Percentiles rank a stretch among this genome's conserved stretches.
phyloP scores from a whole-genome alignment of 2,888 invertebrate species.

The Meloe dianella region DNA sequence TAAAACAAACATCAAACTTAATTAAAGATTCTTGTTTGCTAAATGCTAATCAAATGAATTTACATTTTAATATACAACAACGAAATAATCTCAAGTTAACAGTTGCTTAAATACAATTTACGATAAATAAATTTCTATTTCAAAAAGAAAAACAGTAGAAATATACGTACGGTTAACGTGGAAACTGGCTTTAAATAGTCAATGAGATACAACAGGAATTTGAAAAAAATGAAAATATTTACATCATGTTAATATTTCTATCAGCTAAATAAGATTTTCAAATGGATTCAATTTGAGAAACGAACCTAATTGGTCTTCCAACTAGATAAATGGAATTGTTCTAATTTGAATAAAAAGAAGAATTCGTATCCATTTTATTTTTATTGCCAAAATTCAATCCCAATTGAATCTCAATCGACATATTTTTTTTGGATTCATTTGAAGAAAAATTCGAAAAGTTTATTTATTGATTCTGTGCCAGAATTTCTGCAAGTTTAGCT shows the following conservation, averaged over 20 bases:
- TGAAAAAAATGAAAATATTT: not conserved
- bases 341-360: not conserved
- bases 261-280: not conserved
- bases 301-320: not conserved
- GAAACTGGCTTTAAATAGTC: not conserved
- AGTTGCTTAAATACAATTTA: constrained; percentile 30
- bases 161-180: not conserved
- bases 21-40: not conserved
- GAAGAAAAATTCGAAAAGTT: not conserved
- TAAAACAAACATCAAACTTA: too few relatives aligned
- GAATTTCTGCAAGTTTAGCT: not conserved
- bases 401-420: not conserved
- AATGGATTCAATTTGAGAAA: not conserved
- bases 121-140: constrained; percentile 24
- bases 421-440: constrained; percentile 5
- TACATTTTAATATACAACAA: not conserved
- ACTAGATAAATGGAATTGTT: constrained; percentile 7
- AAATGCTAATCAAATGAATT: not conserved
- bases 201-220: not conserved
- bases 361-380: not conserved
- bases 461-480: not conserved
- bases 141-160: not conserved
- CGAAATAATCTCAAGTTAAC: not conserved
- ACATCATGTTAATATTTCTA: not conserved
- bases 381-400: constrained; percentile 14